A percentile compares a stretch with the other conserved stretches of the same genome.
Conservation (phyloP, 2,888 invertebrate genomes). For the Stenichneumon culpator region DNA sequence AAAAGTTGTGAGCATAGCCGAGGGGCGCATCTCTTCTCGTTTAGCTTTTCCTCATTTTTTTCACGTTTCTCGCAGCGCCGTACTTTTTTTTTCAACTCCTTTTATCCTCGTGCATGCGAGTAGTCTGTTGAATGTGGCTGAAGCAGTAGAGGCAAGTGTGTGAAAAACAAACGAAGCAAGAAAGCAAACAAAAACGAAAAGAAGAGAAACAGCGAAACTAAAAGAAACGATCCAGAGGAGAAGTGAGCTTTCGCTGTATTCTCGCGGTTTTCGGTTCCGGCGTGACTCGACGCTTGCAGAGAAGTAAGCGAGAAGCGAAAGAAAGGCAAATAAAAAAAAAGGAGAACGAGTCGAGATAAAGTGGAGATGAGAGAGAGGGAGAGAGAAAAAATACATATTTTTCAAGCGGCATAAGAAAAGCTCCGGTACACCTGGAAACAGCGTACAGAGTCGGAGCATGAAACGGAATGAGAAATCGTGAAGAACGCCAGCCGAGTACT, state of each 20-base stretch:
- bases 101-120: conserved; percentile 33
- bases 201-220: neutral
- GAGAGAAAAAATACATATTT: conserved; percentile 1
- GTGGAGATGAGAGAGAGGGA: neutral
- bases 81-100: conserved; percentile 8
- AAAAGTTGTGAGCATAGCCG: neutral
- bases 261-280: conserved; percentile 20
- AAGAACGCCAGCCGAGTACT: conserved; percentile 32
- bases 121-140: conserved; percentile 30
- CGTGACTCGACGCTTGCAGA: conserved; percentile 33
- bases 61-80: neutral
- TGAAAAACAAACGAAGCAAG: conserved; percentile 34
- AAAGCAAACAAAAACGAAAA: conserved; percentile 24
- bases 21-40: neutral
- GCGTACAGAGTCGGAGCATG: conserved; percentile 40
- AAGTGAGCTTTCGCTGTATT: conserved; percentile 18
- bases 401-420: conserved; percentile 45
- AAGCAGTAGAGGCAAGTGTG: conserved; percentile 6
- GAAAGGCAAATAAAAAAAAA: conserved; percentile 24
- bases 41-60: conserved; percentile 9
- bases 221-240: neutral
- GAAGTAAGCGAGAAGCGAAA: neutral
- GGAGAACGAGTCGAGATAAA: conserved; percentile 33
- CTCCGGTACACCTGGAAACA: conserved; percentile 40
- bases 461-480: conserved; percentile 64